Evolutionary conservation across 2,113 vertebrate species (phyloP), one percentile per base, ranked within the genome.

Genomic region (Calypte anna): DNA sequence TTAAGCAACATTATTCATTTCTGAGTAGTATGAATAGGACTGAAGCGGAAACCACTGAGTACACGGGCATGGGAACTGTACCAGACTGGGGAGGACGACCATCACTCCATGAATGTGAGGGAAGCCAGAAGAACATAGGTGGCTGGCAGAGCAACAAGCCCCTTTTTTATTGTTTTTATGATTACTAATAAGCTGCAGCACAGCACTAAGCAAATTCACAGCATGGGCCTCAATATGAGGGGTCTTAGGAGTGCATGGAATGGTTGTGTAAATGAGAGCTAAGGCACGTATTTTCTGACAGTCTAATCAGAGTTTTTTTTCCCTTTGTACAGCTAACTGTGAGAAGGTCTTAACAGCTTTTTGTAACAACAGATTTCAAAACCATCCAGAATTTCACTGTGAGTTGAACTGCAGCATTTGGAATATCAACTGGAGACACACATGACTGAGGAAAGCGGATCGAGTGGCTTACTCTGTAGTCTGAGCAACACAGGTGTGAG

Each of bases 81-180:
- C 5, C 36, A 33, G 9, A 4, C 5, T 50, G 11, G 19, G 18
- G 14, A 82, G 10, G 21, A 87, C 10, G 15, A 75, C 7, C 31
- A 63, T 15, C 1, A 0, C 8, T 69, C 38, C 1, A 2, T 53
- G 38, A 69, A 62, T 10, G 6, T 40, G 11, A 23, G 73, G 30
- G 28, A 14, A 85, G 67, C 16, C 20, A 91, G 53, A 84, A 12
- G 33, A 93, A 20, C n/a, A 33, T 7, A 30, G 6, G 10, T 24
- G 10, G 9, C 22, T 43, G 12, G 28, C 28, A 84, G 8, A 78
- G 28, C 7, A 89, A 22, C 10, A 57, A 92, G 8, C 5, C 20
- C n/a, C 30, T 8, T 82, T 59, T 59, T 72, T 23, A 55, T 55
- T 51, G 17, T 17, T 84, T 75, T 36, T 68, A 2, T 61, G 50